Evolutionary conservation across 2,797 vertebrate species (phyloP).

Genomic region (Pampus argenteus): DNA sequence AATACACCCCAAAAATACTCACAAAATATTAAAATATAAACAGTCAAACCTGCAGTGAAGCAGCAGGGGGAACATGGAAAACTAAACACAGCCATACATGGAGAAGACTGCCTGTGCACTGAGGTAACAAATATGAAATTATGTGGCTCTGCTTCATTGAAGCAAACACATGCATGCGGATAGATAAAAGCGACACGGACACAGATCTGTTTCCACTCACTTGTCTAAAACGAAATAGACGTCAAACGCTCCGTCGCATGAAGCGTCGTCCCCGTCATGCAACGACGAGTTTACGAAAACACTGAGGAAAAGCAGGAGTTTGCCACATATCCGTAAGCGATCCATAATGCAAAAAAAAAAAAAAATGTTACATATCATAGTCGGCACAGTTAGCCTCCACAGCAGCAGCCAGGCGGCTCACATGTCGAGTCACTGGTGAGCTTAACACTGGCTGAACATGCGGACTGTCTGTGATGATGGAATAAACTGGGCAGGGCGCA

Average conservation of each 20-base stretch:
- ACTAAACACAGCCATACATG: conserved; percentile 82
- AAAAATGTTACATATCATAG: conserved; percentile 58
- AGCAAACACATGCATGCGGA: not conserved
- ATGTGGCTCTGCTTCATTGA: not conserved
- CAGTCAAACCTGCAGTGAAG: conserved; percentile 14
- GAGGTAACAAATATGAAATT: not conserved
- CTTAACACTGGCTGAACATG: not conserved
- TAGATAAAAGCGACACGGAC: not conserved
- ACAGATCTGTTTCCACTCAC: conserved; percentile 69
- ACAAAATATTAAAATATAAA: conserved; percentile 25
- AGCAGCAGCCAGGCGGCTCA: conserved; percentile 34
- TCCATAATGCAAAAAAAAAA: conserved; percentile 77
- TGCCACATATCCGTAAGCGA: conserved; percentile 51
- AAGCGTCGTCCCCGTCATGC: conserved; percentile 80
- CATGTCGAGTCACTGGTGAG: conserved; percentile 42
- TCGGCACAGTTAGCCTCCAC: conserved; percentile 10
- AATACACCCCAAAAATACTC: not conserved
- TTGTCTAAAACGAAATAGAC: conserved; percentile 95
- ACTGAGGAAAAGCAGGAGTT: conserved; percentile 46
- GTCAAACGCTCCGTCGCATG: conserved; percentile 92
- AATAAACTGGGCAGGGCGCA: conserved; percentile 49
- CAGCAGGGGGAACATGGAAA: conserved; percentile 23
- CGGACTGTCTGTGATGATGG: not conserved
- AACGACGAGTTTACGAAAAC: conserved; percentile 25
- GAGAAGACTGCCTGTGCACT: conserved; percentile 48